Percentiles rank a stretch among this genome's conserved stretches.
Evolutionary conservation across 2,797 vertebrate species (phyloP).

Genomic region (Hirundo rustica): DNA sequence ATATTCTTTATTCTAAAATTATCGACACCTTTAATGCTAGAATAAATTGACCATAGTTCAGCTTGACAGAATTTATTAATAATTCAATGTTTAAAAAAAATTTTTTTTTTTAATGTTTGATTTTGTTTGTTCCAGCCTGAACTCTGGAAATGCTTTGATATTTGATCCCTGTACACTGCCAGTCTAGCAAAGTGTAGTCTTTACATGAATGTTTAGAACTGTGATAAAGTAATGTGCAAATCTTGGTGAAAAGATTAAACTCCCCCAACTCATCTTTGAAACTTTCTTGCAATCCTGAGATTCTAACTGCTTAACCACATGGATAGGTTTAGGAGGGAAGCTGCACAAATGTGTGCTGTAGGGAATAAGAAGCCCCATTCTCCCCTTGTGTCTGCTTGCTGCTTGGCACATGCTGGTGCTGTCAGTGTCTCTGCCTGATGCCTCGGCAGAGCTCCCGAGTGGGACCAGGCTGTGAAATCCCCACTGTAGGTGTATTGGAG

Average conservation of each 20-base stretch:
- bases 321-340: accelerated
- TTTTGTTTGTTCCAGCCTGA: neutral
- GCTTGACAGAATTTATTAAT: neutral
- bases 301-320: too few relatives aligned
- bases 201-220: neutral
- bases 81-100: neutral
- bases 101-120: neutral
- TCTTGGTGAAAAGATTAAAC: neutral
- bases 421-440: accelerated
- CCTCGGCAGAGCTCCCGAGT: accelerated
- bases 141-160: neutral
- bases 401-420: neutral
- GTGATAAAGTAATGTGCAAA: accelerated
- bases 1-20: neutral
- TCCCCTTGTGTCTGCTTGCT: too few relatives aligned
- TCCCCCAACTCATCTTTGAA: neutral
- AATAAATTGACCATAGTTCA: neutral
- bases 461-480: neutral
- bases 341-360: accelerated
- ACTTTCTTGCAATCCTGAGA: neutral
- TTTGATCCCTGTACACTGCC: neutral
- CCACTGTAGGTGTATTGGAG: too few relatives aligned
- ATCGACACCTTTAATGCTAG: neutral
- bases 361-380: neutral
- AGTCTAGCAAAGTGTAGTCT: neutral